phyloP scores from a whole-genome alignment of 2,888 invertebrate species.

The Temnothorax unifasciatus region DNA sequence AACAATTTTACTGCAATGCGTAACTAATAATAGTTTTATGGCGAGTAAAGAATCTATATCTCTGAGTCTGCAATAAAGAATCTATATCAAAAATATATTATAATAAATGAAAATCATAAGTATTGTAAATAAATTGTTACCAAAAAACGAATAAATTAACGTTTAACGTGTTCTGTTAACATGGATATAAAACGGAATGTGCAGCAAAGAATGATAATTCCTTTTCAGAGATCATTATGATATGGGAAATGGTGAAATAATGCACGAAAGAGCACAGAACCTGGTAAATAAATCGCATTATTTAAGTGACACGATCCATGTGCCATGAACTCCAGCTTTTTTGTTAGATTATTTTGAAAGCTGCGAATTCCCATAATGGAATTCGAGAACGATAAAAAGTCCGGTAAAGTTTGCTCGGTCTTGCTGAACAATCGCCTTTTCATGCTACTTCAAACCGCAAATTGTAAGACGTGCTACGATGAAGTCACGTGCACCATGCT shows the following conservation, averaged over 20 bases:
- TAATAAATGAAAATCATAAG: not conserved
- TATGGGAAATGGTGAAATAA: conserved; percentile 44
- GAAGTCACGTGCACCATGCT: conserved; percentile 26
- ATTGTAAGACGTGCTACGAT: conserved; percentile 29
- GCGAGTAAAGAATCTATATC: too few relatives aligned
- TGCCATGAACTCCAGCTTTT: not conserved
- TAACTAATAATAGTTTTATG: not conserved
- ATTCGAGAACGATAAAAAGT: conserved; percentile 71
- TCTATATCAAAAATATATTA: not conserved
- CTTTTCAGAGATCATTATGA: conserved; percentile 59
- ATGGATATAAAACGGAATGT: not conserved
- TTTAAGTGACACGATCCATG: conserved; percentile 51
- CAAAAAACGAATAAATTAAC: not conserved
- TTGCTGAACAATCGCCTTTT: conserved; percentile 73
- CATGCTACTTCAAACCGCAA: conserved; percentile 57
- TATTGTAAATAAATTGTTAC: not conserved
- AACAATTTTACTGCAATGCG: not conserved
- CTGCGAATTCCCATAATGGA: conserved; percentile 61
- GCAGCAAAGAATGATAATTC: not conserved
- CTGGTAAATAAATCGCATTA: conserved; percentile 53
- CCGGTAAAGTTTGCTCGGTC: conserved; percentile 60
- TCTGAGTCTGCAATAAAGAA: not conserved
- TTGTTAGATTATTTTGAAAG: not conserved
- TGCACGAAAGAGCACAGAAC: conserved; percentile 11
- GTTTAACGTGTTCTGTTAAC: not conserved